These are phyloP conservation scores for Drosophila albomicans DNA, from an alignment of 1,140 invertebrate species.

Conservation along the genomic window DNA sequence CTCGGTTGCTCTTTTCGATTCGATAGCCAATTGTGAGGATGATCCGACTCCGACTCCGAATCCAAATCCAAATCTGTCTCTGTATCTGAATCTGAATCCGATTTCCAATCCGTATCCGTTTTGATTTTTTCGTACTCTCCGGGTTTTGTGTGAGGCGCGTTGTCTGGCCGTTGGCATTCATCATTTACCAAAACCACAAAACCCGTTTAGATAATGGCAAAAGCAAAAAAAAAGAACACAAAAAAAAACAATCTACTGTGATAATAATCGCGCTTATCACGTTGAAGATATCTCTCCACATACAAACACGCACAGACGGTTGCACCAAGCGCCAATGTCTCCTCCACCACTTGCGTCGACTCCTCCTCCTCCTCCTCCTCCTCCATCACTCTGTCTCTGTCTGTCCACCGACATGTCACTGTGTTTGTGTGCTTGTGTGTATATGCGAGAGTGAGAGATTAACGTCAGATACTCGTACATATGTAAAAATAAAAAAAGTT, in stretches of 20 bases:
- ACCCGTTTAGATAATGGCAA: slow-evolving; percentile 74
- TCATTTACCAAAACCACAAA: slow-evolving; percentile 63
- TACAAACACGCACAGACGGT: slow-evolving; percentile 36
- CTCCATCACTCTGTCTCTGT: background rate
- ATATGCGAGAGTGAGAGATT: slow-evolving; percentile 49
- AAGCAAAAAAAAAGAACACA: slow-evolving; percentile 26
- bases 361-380: too few relatives aligned
- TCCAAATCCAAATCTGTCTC: slow-evolving; percentile 26
- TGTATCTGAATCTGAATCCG: slow-evolving; percentile 24
- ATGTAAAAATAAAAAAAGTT: slow-evolving; percentile 32
- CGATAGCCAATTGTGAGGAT: slow-evolving; percentile 15
- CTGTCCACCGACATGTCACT: background rate
- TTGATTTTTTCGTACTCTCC: slow-evolving; percentile 46
- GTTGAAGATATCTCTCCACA: slow-evolving; percentile 48
- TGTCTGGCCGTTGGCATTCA: slow-evolving; percentile 69
- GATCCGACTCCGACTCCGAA: slow-evolving; percentile 20
- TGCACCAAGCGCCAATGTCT: slow-evolving; percentile 13
- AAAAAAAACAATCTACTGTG: slow-evolving; percentile 40
- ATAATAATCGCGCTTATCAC: slow-evolving; percentile 79
- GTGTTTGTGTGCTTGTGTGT: background rate
- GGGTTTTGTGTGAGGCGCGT: slow-evolving; percentile 42
- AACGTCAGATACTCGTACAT: slow-evolving; percentile 62
- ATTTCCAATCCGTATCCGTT: slow-evolving; percentile 26
- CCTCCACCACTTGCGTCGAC: background rate
- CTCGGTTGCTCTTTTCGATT: background rate